Conservation (phyloP, 2,113 vertebrate genomes). For the Trichomycterus rosablanca region DNA sequence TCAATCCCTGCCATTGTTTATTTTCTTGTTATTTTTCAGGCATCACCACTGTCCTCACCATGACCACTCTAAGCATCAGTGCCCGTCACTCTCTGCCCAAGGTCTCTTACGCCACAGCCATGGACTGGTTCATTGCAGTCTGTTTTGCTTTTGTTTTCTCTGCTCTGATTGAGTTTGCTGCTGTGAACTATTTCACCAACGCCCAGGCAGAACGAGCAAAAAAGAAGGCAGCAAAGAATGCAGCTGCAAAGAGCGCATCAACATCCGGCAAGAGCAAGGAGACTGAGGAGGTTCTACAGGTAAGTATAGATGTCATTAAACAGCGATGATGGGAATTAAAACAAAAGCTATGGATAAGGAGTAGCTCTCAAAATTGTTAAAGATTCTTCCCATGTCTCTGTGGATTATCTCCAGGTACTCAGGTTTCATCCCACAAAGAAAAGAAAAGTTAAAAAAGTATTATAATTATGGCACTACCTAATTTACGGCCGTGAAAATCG, state of each 20-base stretch:
- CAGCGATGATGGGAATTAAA: too few relatives aligned
- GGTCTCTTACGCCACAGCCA: slow-evolving; percentile 96
- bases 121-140: slow-evolving; percentile 99
- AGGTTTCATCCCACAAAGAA: too few relatives aligned
- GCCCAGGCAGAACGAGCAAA: slow-evolving; percentile 83
- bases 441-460: too few relatives aligned
- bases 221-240: slow-evolving; percentile 78
- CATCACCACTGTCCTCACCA: slow-evolving; percentile 97
- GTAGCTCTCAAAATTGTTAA: too few relatives aligned
- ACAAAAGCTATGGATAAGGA: too few relatives aligned
- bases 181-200: slow-evolving; percentile 98
- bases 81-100: slow-evolving; percentile 95
- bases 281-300: slow-evolving; percentile 73
- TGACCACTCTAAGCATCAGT: slow-evolving; percentile 98
- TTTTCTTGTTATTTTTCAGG: slow-evolving; percentile 61
- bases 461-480: too few relatives aligned
- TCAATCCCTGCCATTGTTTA: too few relatives aligned
- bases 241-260: slow-evolving; percentile 53
- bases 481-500: too few relatives aligned
- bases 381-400: too few relatives aligned
- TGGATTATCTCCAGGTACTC: too few relatives aligned
- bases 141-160: slow-evolving; percentile 99
- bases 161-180: slow-evolving; percentile 96
- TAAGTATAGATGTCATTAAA: too few relatives aligned
- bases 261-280: slow-evolving; percentile 66